Evolutionary conservation across 2,888 invertebrate genomes (phyloP), one percentile per base, ranked within the genome.

Genomic region (Dasypolia templi): DNA sequence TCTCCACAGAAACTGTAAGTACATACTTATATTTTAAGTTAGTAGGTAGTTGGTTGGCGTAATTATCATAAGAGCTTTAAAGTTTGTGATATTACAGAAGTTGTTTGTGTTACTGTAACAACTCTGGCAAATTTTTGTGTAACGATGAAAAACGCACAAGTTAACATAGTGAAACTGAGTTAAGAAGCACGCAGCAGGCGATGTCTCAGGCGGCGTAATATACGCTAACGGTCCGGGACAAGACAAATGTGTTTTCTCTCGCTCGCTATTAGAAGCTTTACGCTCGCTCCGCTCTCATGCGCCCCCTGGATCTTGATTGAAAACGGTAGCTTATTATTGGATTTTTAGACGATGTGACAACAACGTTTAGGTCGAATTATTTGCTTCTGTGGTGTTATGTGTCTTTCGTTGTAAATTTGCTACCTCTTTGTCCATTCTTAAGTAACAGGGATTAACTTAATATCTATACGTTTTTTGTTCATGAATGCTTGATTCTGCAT

Each of bases 191-290:
- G 89, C 94, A 94, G 94, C 94, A 91, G 93, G 94, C 92, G 93
- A 92, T 91, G 94, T 93, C 94, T 92, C 93, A 88, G 91, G 91
- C 89, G 84, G 86, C 89, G 94, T 95, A 95, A 95, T 96, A 96
- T 96, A 95, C 96, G 95, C 93, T 96, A 95, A 96, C 95, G 95
- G 94, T 91, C 92, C 91, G 91, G 92, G 95, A 95, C 95, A 96
- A 96, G 96, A 96, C 95, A 95, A 96, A 96, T 96, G 96, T 95
- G 95, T 94, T 95, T 96, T 95, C 95, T 94, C 94, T 94, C 92
- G 93, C 91, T 93, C 90, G 92, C 94, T 94, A 94, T 94, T 94
- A 94, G 92, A 92, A 91, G 91, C 91, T 90, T 90, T 90, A 88
- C 86, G 88, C 86, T 88, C 86, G 88, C 89, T 87, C 88, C 85